Evolutionary conservation across 2,113 vertebrate genomes (phyloP).

Genomic region (Accipiter cooperii): DNA sequence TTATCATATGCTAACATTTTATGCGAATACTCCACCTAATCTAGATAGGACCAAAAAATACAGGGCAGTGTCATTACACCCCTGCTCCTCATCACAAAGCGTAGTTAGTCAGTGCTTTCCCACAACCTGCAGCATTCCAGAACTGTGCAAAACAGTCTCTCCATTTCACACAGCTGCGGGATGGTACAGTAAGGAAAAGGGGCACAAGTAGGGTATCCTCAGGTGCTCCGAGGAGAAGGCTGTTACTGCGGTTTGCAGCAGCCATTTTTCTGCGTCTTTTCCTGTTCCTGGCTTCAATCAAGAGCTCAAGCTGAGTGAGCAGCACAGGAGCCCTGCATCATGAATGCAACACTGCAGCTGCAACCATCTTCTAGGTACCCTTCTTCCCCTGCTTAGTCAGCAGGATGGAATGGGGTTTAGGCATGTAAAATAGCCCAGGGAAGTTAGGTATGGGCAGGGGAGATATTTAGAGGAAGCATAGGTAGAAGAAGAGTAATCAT

Average conservation of each 20-base stretch:
- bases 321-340: background rate
- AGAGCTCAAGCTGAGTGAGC: background rate
- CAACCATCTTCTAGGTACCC: too few relatives aligned
- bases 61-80: rapidly evolving
- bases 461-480: background rate
- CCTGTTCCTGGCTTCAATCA: background rate
- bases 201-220: rapidly evolving
- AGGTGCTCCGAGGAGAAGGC: background rate
- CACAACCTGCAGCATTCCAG: background rate
- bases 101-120: rapidly evolving
- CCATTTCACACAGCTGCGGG: rapidly evolving
- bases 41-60: background rate
- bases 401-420: background rate
- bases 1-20: background rate
- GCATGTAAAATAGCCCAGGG: background rate
- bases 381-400: background rate
- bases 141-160: background rate
- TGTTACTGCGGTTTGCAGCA: background rate
- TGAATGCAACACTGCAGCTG: rapidly evolving
- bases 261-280: background rate
- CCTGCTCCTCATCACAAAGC: rapidly evolving
- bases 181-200: rapidly evolving
- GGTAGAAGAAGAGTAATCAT: background rate
- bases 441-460: background rate
- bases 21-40: background rate